These are phyloP conservation scores for Camarhynchus parvulus DNA, from an alignment of 2,113 vertebrate genomes.

Conservation along the genomic window DNA sequence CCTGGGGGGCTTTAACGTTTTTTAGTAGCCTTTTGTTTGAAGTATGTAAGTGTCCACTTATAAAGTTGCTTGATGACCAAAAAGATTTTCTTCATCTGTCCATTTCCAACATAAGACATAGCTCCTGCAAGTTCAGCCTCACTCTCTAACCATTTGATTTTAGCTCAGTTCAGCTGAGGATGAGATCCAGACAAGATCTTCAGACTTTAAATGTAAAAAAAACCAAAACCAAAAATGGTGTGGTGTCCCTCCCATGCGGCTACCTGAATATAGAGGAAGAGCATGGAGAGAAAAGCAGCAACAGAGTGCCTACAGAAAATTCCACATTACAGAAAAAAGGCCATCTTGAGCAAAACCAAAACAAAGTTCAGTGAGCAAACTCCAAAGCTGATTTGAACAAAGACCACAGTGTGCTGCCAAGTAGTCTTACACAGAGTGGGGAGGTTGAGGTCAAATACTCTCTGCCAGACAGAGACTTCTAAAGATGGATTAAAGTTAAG, in stretches of 20 bases:
- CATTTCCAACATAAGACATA: neutral
- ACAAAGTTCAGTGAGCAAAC: neutral
- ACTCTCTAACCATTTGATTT: neutral
- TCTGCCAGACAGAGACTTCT: neutral
- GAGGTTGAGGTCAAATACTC: neutral
- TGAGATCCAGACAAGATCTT: neutral
- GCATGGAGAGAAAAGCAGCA: neutral
- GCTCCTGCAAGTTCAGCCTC: neutral
- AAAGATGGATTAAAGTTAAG: neutral
- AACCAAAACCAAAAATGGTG: too few relatives aligned
- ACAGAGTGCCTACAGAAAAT: neutral
- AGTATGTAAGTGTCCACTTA: neutral
- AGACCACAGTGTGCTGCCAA: neutral
- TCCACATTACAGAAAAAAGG: neutral
- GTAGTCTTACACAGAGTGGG: fast-evolving
- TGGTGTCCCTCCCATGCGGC: neutral
- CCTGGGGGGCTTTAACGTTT: neutral
- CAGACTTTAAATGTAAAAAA: neutral
- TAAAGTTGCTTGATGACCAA: neutral
- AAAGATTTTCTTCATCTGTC: neutral
- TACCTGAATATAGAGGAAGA: fast-evolving
- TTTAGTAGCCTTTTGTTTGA: neutral
- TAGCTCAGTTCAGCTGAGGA: neutral
- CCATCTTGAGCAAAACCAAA: neutral
- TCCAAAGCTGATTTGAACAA: neutral